Base-by-base conservation (phyloP, 1,140 invertebrate genomes). In the Drosophila kurseongensis region DNA sequence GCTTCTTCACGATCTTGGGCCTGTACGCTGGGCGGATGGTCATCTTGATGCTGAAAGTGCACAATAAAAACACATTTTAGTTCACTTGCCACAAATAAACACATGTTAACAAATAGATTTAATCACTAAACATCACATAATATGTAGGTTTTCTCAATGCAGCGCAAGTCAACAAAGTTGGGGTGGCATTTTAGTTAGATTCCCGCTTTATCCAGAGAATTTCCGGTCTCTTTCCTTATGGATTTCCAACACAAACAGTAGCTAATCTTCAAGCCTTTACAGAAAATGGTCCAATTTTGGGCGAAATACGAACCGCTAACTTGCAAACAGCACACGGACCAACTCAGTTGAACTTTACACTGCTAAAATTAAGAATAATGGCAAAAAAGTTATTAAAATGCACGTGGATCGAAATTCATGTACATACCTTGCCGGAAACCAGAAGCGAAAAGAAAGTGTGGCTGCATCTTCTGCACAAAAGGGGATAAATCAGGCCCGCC, bases 1-100 rank as follows among this genome's bases (percentile, higher is more conserved):
- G 95, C 94, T 99, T 99, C 94, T 99, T 99, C 55, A 99, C 95
- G 91, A 98, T 97, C 82, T 95, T 96, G 2, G 96, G 97, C 91
- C 97, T 96, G 79, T 96, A 96, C 29, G 98, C 95, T 80, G 97
- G 97, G 93, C 96, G 94, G 89, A 98, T 96, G 72, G 96, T 95
- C 97, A 98, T 97, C 93, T 93, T 94, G 65, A 65, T 72, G 69
- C 91, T 92, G 75, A 8, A 91, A 92, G 55, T 42, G 18, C 1
- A 16, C 48, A 52, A 73, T 41, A 56, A 29, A 38, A 59, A 16
- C 40, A 55, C n/a, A 0, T 5, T 41, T 75, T 75, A 67, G 48
- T 58, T 7, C 18, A 40, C 23, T 35, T 1, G 3, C n/a, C 7
- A 5, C n/a, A 5, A 9, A 0, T 5, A 10, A 10, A 14, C 23